These are phyloP conservation scores for Chelonoidis abingdonii DNA, from an alignment of 2,113 vertebrate genomes.

Conservation along the genomic window DNA sequence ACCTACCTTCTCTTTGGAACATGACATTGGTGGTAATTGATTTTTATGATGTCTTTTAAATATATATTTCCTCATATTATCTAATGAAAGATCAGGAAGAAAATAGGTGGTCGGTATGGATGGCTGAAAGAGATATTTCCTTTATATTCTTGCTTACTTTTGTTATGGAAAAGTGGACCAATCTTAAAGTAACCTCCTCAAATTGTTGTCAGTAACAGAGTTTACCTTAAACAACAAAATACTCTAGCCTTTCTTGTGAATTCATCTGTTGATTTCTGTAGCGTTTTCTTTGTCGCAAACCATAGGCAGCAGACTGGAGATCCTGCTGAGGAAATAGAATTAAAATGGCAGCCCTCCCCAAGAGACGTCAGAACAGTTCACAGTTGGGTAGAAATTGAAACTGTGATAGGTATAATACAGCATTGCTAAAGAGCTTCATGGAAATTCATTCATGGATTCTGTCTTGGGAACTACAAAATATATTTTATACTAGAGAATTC, in stretches of 20 bases:
- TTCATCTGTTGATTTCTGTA: not conserved
- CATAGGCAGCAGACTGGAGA: not conserved
- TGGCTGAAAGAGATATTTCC: not conserved
- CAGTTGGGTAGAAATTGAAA: conserved; percentile 12
- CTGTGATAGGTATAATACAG: not conserved
- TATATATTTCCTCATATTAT: not conserved
- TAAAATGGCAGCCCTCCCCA: not conserved
- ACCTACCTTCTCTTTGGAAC: not conserved
- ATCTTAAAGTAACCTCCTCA: not conserved
- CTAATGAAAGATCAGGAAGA: not conserved
- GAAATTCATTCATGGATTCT: fast-evolving
- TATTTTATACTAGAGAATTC: not conserved
- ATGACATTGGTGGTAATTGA: not conserved
- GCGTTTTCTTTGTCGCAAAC: conserved; percentile 1
- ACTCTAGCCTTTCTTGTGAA: not conserved
- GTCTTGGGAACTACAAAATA: not conserved
- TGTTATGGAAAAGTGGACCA: not conserved
- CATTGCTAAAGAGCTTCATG: not conserved
- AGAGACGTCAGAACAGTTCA: not conserved
- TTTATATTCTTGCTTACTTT: not conserved
- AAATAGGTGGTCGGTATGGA: not conserved
- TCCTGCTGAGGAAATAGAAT: not conserved
- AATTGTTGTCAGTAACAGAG: not conserved
- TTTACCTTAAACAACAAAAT: not conserved
- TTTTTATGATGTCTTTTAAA: not conserved